phyloP scores from a whole-genome alignment of 2,888 invertebrate genomes.

The Pseudeuparius sepicola region DNA sequence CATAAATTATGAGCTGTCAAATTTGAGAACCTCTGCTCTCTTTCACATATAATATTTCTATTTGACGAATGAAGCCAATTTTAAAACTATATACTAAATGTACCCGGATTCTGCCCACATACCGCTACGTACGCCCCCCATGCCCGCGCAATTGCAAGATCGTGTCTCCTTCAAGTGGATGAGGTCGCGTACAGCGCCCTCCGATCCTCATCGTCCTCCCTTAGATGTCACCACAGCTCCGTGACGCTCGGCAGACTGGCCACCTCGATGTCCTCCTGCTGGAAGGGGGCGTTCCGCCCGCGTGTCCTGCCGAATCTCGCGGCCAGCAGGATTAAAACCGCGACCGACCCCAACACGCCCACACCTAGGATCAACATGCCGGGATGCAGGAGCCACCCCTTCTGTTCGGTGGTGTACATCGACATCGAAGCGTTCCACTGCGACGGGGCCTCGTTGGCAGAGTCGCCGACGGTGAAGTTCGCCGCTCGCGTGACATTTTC shows the following conservation, averaged over 20 bases:
- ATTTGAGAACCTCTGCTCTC: too few species aligned
- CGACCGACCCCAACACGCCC: slow-evolving; percentile 46
- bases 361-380: slow-evolving; percentile 48
- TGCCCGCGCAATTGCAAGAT: too few species aligned
- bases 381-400: slow-evolving; percentile 40
- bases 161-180: too few species aligned
- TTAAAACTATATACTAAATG: too few species aligned
- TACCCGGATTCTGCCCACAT: too few species aligned
- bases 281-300: slow-evolving; percentile 26
- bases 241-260: slow-evolving; percentile 48
- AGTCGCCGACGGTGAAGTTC: too few species aligned
- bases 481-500: too few species aligned
- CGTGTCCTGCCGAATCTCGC: slow-evolving; percentile 35
- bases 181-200: too few species aligned
- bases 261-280: slow-evolving; percentile 49
- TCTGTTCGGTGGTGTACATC: slow-evolving; percentile 31
- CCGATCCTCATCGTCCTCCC: slow-evolving; percentile 43
- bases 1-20: too few species aligned
- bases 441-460: slow-evolving; percentile 1
- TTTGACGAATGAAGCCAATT: too few species aligned
- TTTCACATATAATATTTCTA: too few species aligned
- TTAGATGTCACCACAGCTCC: slow-evolving; percentile 62
- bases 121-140: too few species aligned
- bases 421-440: slow-evolving; percentile 30
- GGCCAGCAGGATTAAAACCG: slow-evolving; percentile 42